Evolutionary conservation across 2,888 invertebrate genomes (phyloP), one percentile per base, ranked within the genome.

Genomic region (Phengaris arion): DNA sequence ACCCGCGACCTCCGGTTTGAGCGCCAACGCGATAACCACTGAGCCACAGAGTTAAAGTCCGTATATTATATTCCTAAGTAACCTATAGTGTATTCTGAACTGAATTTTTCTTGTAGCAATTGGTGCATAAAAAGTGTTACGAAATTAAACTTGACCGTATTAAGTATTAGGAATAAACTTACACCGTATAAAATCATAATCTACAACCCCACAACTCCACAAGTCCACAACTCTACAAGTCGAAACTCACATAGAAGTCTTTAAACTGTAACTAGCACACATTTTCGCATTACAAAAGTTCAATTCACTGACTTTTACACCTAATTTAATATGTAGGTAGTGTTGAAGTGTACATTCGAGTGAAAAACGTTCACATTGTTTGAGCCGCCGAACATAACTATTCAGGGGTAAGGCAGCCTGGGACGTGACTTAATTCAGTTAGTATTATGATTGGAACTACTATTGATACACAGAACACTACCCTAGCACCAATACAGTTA

Each of bases 111-210:
- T 52, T 52, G 52, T 3, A 52, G 52, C 10, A 52, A 52, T 52
- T 52, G 52, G 52, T 52, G 52, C 52, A 52, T 52, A 10, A 52
- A 35, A 52, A 52, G 52, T 52, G 10, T 52, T 52, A 52, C 52
- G 52, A 52, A 52, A 52, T 9, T 10, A 12, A 52, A 12, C 52
- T 52, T 12, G 52, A 52, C 52, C 35, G 35, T 52, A 52, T 5
- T 9, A 12, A 52, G 52, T 10, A 10, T 35, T 35, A 57, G 22
- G 69, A 75, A 54, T 72, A 22, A 85, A 92, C 92, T 91, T 83
- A 93, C 93, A 78, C 92, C 91, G 78, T 92, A 92, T 73, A 93
- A 82, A 80, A 92, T 89, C 93, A 93, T 93, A 77, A 90, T 85
- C 79, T 6, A 13, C 9, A 10, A 22, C 9, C 10, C 10, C 15